A percentile compares a stretch with the other conserved stretches of the same genome.
These are phyloP conservation scores for Pantherophis alleghaniensis DNA, from an alignment of 2,797 vertebrate genomes.

Conservation along the genomic window DNA sequence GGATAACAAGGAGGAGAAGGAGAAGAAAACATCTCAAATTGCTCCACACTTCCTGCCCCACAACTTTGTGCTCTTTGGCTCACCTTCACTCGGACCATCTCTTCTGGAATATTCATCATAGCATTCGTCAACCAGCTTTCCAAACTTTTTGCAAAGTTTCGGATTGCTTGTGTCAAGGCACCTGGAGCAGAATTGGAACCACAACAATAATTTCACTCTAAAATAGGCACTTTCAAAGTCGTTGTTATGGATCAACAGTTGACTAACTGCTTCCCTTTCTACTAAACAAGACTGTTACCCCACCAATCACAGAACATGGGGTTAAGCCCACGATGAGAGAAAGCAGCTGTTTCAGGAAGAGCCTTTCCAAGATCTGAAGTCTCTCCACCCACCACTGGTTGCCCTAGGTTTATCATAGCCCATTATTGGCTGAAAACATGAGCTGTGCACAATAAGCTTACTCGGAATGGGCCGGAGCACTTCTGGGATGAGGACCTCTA, in stretches of 20 bases:
- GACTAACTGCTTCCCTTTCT: background rate
- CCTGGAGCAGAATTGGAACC: conserved; percentile 66
- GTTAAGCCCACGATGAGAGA: too few relatives aligned
- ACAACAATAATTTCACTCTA: background rate
- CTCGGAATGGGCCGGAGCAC: conserved; percentile 92
- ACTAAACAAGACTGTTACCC: background rate
- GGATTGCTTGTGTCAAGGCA: conserved; percentile 96
- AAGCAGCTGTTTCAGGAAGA: background rate
- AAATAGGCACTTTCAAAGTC: background rate
- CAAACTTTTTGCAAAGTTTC: conserved; percentile 93
- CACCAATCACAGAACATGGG: background rate
- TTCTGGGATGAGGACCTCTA: conserved; percentile 90
- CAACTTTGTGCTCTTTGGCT: background rate
- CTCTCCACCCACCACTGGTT: background rate
- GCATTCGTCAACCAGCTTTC: conserved; percentile 90
- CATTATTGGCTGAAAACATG: background rate
- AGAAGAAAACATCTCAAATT: background rate
- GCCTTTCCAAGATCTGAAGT: background rate
- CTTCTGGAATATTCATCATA: conserved; percentile 94
- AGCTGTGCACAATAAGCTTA: conserved; percentile 66
- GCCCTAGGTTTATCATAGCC: background rate
- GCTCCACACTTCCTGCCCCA: background rate
- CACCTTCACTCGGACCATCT: conserved; percentile 93
- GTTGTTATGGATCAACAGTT: background rate
- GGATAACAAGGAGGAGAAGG: too few relatives aligned